Evolutionary conservation across 2,797 vertebrate genomes (phyloP), one percentile per base, ranked within the genome.

Genomic region (Crocodylus rhombifer): DNA sequence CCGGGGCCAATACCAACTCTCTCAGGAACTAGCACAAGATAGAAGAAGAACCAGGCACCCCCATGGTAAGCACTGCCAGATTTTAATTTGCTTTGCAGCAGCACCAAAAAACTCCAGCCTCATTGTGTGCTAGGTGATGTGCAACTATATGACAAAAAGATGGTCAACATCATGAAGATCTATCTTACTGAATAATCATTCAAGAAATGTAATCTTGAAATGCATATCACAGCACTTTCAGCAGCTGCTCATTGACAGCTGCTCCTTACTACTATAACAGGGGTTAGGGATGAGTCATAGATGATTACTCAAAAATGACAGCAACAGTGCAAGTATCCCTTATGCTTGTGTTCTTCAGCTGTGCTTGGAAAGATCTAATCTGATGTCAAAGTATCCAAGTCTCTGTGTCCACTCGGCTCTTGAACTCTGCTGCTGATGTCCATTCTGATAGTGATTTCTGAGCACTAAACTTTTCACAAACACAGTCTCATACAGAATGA

Each of bases 91-190:
- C 28, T 21, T 30, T 58, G 88, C 73, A 55, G 51, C 1, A 4
- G 13, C 6, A 3, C 4, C 61, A 26, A 17, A 64, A 58, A 79
- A 67, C 20, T 23, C 0, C 0, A 30, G 73, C 8, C 76, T 73
- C 67, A 5, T 2, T 1, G 13, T 64, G 1, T n/a, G 33, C 76
- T 6, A 0, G 8, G 91, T 6, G 55, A 36, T 30, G 28, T 4
- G 69, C 11, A 11, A 58, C 65, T 1, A 2, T 7, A 3, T 4
- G 25, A 4, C 42, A n/a, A 63, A 4, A 10, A 36, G 1, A 71
- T 2, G 77, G 55, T 77, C 77, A 64, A 61, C 77, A 23, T 80
- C 62, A 80, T 15, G 73, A 42, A 0, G 13, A 75, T 90, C 91
- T 51, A 11, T 51, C 10, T 51, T 51, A 0, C 12, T 7, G 23